A percentile compares a stretch with the other conserved stretches of the same genome.
These are phyloP conservation scores for Martes martes DNA, from an alignment of 2,113 vertebrate genomes.

Conservation along the genomic window DNA sequence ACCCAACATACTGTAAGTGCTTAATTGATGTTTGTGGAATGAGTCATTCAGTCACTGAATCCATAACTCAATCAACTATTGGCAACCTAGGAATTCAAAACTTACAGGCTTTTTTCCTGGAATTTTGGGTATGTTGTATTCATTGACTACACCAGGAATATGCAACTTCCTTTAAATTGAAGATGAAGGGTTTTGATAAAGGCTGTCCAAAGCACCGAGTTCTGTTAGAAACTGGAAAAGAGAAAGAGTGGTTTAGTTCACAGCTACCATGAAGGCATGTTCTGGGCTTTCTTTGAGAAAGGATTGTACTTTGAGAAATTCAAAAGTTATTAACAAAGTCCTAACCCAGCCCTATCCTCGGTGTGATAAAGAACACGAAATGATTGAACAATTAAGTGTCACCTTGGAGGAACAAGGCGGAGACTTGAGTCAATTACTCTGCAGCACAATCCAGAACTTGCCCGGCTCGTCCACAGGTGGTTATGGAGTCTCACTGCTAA, in stretches of 20 bases:
- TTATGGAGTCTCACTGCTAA: background rate
- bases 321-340: background rate
- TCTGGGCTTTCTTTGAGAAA: background rate
- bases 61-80: background rate
- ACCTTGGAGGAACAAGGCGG: background rate
- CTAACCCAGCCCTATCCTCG: background rate
- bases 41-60: background rate
- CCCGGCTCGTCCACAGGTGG: rapidly evolving
- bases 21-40: background rate
- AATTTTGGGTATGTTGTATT: background rate
- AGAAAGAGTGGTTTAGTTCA: background rate
- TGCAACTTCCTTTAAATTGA: background rate
- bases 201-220: background rate
- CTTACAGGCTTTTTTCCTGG: background rate
- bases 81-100: background rate
- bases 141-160: background rate
- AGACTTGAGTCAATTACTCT: background rate
- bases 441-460: background rate
- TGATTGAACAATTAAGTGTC: background rate
- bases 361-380: background rate
- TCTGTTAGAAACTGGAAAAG: background rate
- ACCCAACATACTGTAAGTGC: background rate
- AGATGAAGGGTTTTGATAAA: background rate
- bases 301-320: background rate
- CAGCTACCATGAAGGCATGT: background rate